Evolutionary conservation across 2,888 invertebrate genomes (phyloP).

Genomic region (Diaphora mendica): DNA sequence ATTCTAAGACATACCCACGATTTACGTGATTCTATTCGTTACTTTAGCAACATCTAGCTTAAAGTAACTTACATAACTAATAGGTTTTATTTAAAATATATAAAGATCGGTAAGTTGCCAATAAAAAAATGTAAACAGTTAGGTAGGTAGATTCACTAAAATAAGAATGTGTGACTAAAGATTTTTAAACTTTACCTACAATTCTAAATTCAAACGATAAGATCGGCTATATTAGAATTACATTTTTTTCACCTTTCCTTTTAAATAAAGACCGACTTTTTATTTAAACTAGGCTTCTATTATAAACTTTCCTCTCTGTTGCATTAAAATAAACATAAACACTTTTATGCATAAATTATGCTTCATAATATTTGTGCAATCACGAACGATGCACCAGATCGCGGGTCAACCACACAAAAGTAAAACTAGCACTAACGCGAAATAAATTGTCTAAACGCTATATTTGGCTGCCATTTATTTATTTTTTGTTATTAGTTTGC

Average conservation of each 20-base stretch:
- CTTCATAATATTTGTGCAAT: constrained; percentile 1
- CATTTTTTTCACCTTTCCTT: neutral
- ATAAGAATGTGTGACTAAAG: neutral
- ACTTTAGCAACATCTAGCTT: too few relatives aligned
- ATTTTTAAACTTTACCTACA: neutral
- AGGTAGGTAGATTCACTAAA: too few relatives aligned
- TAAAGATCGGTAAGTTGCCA: too few relatives aligned
- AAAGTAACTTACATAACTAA: too few relatives aligned
- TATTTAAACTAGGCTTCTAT: neutral
- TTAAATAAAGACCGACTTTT: neutral
- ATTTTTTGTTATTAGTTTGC: neutral
- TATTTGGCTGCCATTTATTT: neutral
- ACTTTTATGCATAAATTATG: neutral
- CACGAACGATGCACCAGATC: neutral
- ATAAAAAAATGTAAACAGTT: neutral
- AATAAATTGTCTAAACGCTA: neutral
- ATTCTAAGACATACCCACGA: too few relatives aligned
- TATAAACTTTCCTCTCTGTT: neutral
- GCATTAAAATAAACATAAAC: neutral
- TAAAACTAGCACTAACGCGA: neutral
- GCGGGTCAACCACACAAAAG: neutral
- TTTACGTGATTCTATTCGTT: too few relatives aligned
- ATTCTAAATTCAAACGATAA: neutral
- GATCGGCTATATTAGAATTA: too few relatives aligned
- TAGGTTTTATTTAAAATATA: too few relatives aligned